phyloP scores from a whole-genome alignment of 2,113 vertebrate genomes.

The Pteropus alecto region DNA sequence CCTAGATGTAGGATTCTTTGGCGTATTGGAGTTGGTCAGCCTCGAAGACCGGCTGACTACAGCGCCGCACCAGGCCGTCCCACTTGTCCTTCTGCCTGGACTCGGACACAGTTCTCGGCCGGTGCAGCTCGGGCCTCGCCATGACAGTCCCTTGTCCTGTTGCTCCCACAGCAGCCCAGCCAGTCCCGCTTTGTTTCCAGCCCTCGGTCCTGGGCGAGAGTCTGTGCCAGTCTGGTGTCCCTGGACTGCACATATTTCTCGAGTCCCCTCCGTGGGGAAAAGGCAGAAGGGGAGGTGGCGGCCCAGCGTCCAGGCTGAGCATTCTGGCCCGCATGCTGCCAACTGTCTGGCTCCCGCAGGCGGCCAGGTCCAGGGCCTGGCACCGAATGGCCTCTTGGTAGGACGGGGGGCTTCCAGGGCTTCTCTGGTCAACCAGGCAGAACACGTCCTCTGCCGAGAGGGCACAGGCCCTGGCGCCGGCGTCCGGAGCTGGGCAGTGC shows the following conservation, averaged over 20 bases:
- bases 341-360: constrained; percentile 85
- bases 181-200: constrained; percentile 27
- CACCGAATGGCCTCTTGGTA: constrained; percentile 88
- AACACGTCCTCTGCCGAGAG: constrained; percentile 90
- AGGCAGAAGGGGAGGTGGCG: background rate
- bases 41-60: constrained; percentile 91
- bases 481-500: background rate
- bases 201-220: background rate
- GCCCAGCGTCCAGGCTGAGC: constrained; percentile 75
- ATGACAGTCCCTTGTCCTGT: constrained; percentile 47
- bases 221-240: background rate
- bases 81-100: constrained; percentile 77
- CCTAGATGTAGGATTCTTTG: constrained; percentile 96
- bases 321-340: constrained; percentile 81
- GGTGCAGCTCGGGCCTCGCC: constrained; percentile 70
- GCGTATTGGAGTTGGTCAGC: constrained; percentile 85
- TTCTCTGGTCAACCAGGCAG: constrained; percentile 84
- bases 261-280: background rate
- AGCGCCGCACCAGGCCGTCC: constrained; percentile 80
- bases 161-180: constrained; percentile 25
- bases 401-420: constrained; percentile 88
- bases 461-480: constrained; percentile 68
- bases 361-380: constrained; percentile 19
- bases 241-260: background rate
- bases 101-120: constrained; percentile 88